These are phyloP conservation scores for Limnephilus rhombicus DNA, from an alignment of 2,888 invertebrate species.

Conservation along the genomic window DNA sequence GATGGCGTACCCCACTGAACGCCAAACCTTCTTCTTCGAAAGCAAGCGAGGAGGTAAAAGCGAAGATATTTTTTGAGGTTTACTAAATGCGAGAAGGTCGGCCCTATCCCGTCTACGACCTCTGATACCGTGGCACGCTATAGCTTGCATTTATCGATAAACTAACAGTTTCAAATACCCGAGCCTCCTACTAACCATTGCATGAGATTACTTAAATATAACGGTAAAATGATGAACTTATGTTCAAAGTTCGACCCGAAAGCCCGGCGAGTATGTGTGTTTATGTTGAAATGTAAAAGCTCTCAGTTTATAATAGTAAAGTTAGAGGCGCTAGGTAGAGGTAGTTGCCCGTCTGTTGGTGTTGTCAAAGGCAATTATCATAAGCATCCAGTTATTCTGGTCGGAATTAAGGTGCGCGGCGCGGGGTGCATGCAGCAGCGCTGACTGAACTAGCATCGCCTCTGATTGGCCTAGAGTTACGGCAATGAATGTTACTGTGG, in stretches of 20 bases:
- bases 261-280: not conserved
- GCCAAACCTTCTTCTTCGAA: not conserved
- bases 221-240: not conserved
- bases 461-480: constrained; percentile 6
- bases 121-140: constrained; percentile 6
- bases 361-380: constrained; percentile 42
- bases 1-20: not conserved
- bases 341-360: not conserved
- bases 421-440: constrained; percentile 11
- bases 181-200: too few species aligned
- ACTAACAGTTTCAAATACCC: not conserved
- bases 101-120: not conserved
- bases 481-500: not conserved
- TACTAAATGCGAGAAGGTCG: not conserved
- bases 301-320: too few species aligned
- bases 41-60: not conserved
- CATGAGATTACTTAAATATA: too few species aligned
- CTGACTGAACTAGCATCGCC: constrained; percentile 5
- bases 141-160: not conserved
- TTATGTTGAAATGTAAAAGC: not conserved
- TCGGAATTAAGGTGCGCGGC: constrained; percentile 34
- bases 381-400: constrained; percentile 43
- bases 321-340: too few species aligned
- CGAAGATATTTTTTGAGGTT: not conserved
- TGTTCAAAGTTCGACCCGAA: not conserved